Conservation (phyloP, 2,797 vertebrate genomes). For the Acanthis flammea region DNA sequence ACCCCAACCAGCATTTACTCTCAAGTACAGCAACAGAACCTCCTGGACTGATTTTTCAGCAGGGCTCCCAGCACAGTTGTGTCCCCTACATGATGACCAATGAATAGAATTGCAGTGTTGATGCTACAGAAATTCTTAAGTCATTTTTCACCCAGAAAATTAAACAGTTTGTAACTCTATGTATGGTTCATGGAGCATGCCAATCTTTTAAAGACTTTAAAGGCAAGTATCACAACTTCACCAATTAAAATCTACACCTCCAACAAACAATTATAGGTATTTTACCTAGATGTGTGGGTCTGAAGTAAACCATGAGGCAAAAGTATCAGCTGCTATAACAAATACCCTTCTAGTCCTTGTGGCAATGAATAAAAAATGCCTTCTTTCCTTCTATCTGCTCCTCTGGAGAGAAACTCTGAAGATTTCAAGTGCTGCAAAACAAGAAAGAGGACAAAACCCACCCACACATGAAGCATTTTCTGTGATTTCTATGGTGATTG, state of each 20-base stretch:
- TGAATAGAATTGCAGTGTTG: background rate
- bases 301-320: background rate
- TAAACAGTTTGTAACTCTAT: background rate
- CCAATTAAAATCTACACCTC: background rate
- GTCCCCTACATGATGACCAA: background rate
- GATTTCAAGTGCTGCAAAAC: slow-evolving; percentile 6
- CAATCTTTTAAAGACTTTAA: background rate
- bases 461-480: background rate
- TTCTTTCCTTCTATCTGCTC: background rate
- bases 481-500: background rate
- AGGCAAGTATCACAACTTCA: background rate
- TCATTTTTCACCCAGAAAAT: background rate
- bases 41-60: background rate
- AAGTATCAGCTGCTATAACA: background rate
- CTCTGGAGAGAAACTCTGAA: background rate
- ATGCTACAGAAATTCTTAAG: background rate
- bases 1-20: background rate
- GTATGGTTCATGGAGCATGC: background rate
- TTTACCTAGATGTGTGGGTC: background rate
- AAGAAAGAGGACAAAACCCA: background rate
- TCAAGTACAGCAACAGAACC: background rate
- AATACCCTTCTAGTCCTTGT: background rate
- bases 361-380: background rate
- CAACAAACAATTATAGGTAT: background rate
- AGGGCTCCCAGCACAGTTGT: background rate